Percentiles rank a stretch among this genome's conserved stretches.
phyloP scores from a whole-genome alignment of 1,140 invertebrate species.

The Orussus abietinus region DNA sequence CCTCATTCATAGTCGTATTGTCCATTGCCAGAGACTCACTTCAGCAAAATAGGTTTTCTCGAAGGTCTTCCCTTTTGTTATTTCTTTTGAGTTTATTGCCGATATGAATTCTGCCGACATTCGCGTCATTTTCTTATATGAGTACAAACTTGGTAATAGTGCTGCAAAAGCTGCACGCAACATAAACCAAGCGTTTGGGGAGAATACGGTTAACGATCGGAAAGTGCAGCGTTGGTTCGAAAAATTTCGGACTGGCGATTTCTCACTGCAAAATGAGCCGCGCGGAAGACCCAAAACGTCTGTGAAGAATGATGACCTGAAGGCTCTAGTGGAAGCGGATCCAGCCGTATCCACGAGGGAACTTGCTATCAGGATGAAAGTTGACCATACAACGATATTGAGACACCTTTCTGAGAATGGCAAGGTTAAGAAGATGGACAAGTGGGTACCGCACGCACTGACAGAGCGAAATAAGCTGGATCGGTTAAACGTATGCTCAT shows the following conservation, averaged over 20 bases:
- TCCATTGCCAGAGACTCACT: no score
- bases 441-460: no score
- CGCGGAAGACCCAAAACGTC: conserved; percentile 7
- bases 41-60: no score
- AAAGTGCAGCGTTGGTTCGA: conserved; percentile 12
- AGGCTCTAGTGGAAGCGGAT: conserved; percentile 6
- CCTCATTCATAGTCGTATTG: no score
- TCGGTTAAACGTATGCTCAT: neutral
- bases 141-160: conserved; percentile 3
- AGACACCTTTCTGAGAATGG: conserved; percentile 5
- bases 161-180: neutral
- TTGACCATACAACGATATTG: conserved; percentile 9
- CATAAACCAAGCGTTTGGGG: neutral
- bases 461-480: conserved; percentile 10
- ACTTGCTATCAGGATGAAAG: no score
- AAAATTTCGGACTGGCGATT: no score
- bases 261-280: conserved; percentile 9
- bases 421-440: conserved; percentile 6
- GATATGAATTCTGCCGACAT: no score
- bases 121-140: conserved; percentile 1
- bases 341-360: neutral
- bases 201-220: conserved; percentile 9
- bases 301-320: conserved; percentile 7
- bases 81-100: no score
- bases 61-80: no score